A percentile compares a stretch with the other conserved stretches of the same genome.
phyloP scores from a whole-genome alignment of 2,797 vertebrate genomes.

The Poeciliopsis paucimaculata region DNA sequence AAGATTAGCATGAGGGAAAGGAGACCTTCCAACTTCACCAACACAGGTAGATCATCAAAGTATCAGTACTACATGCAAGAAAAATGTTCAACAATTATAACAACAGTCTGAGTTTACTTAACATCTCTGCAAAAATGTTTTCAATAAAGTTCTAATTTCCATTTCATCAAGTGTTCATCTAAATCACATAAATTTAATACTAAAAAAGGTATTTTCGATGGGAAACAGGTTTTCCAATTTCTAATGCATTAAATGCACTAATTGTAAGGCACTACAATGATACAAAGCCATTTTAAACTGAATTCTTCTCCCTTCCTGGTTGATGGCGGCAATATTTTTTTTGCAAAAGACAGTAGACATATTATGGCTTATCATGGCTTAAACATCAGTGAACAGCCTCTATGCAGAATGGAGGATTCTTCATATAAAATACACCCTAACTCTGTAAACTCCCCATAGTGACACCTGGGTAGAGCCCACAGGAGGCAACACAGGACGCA shows the following conservation, averaged over 20 bases:
- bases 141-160: background rate
- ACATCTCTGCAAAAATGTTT: background rate
- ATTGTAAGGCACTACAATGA: too few relatives aligned
- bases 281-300: background rate
- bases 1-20: background rate
- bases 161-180: background rate
- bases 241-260: background rate
- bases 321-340: background rate
- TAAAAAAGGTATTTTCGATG: background rate
- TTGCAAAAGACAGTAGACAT: background rate
- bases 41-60: background rate
- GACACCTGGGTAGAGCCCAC: constrained; percentile 4
- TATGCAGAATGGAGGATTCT: background rate
- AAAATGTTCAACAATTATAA: background rate
- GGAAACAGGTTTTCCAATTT: background rate
- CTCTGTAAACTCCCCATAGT: constrained; percentile 4
- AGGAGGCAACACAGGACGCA: constrained; percentile 4
- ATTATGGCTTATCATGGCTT: background rate
- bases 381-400: background rate
- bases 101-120: background rate
- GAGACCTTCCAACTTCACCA: background rate
- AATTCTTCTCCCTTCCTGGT: background rate
- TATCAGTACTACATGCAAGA: background rate
- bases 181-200: background rate
- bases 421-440: background rate